Base-by-base conservation (phyloP, 2,113 vertebrate genomes). In the Phalacrocorax aristotelis region DNA sequence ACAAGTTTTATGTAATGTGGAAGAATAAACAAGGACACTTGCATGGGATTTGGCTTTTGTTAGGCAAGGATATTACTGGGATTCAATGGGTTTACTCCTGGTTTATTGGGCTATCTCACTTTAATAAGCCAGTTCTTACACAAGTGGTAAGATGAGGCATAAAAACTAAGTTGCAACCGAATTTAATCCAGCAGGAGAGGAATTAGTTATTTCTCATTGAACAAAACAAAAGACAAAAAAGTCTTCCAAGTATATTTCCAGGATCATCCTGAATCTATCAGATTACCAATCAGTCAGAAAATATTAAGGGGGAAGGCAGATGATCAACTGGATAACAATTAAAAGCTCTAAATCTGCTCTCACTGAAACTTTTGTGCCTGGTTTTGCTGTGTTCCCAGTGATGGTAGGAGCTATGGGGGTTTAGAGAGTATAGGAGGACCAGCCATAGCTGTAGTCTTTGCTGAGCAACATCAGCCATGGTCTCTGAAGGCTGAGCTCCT, bases 11-110 rank as follows among this genome's bases (percentile, higher is more conserved):
- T 72, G 65, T 72, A 81, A 87, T 94, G 77, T 97, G 80, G 57
- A 96, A 93, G 27, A 96, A 95, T 87, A 96, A 95, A 89, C 89
- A 95, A 91, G 83, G 83, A 93, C 95, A 85, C 90, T 96, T 92
- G 93, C 90, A 92, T 94, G 64, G 89, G 83, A 96, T 96, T 96
- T 95, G 74, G 82, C 13, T 92, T 96, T 93, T 89, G 76, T 94
- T 90, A 93, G 64, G 83, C 92, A 95, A 91, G 79, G 80, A 89
- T 94, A 96, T 96, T 95, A 95, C 57, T 76, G 29, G 52, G 92
- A 93, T 96, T 93, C 87, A 88, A 6, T 60, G 46, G 55, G 54
- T 96, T 95, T 96, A 94, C 61, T 96, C 96, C 77, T 93, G 80
- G 61, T 94, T 95, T 96, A 85, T 40, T 93, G 87, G 78, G 60